A percentile compares a stretch with the other conserved stretches of the same genome.
These are phyloP conservation scores for Shargacucullia verbasci DNA, from an alignment of 2,888 invertebrate species.

Conservation along the genomic window DNA sequence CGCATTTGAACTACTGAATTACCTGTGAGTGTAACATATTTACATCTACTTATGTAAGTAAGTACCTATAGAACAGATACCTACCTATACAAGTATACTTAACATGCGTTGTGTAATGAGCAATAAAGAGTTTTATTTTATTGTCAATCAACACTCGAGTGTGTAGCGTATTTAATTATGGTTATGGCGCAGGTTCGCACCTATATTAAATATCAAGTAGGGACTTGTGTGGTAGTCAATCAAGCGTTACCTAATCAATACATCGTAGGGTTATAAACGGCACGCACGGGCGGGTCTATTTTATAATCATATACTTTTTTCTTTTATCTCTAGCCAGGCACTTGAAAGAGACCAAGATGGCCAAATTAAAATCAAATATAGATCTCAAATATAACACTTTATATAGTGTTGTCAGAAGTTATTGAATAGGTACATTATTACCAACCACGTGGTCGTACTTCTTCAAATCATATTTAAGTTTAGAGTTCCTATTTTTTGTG, in stretches of 20 bases:
- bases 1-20: conserved; percentile 4
- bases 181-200: conserved; percentile 40
- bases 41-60: background rate
- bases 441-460: too few species aligned
- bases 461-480: too few species aligned
- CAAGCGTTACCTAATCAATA: conserved; percentile 30
- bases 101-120: conserved; percentile 53
- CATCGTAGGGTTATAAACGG: conserved; percentile 12
- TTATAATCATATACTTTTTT: too few species aligned
- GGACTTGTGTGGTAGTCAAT: conserved; percentile 42
- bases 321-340: too few species aligned
- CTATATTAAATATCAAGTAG: conserved; percentile 52
- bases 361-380: too few species aligned
- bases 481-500: too few species aligned
- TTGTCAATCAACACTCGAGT: conserved; percentile 62
- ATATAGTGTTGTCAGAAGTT: too few species aligned
- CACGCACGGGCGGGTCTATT: background rate
- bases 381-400: too few species aligned
- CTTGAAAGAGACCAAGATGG: too few species aligned
- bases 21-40: background rate
- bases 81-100: conserved; percentile 42
- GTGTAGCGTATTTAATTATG: conserved; percentile 61
- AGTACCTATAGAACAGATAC: conserved; percentile 3
- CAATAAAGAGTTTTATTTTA: conserved; percentile 61
- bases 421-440: too few species aligned